Base-by-base conservation (phyloP, 2,888 invertebrate species). In the Xiphydria camelus region DNA sequence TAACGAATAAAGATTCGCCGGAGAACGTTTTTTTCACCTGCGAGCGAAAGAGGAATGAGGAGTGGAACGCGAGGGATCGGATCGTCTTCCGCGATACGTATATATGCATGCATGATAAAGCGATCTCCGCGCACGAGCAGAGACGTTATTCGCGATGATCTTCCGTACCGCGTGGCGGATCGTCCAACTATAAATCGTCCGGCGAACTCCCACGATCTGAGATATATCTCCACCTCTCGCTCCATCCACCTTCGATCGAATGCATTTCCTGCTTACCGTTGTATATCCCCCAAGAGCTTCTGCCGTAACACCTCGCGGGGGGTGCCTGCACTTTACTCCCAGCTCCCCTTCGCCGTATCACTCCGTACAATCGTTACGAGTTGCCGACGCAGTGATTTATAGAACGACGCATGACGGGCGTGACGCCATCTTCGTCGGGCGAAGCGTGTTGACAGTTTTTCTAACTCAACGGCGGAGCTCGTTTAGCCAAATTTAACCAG, bases 201-300 rank as follows among this genome's bases (percentile, higher is more conserved):
- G 29, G 40, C 49, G 47, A 51, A 61, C 62, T 66, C 63, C 64
- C 64, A 65, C 64, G 62, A 62, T 62, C 49, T 41, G 25, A 49
- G 60, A 57, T 57, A 43, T 45, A 51, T 47, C 47, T 49, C 18
- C 12, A 41, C 9, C 31, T 32, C 19, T 25, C 17, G 40, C 43
- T 52, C 50, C 54, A n/a, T n/a, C n/a, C n/a, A n/a, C n/a, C n/a
- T n/a, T n/a, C 61, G 63, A 57, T 57, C 50, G 58, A 55, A 53
- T 57, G 53, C 53, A 58, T 60, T 65, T 65, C 58, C 65, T 60
- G 57, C 58, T 64, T 59, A 60, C 65, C 45, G 62, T 60, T 44
- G 44, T 49, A 59, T 57, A 55, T 50, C 58, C 52, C 53, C 14
- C 15, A 51, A 54, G 49, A 45, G 59, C 55, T 62, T 53, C 57